Conservation (phyloP, 1,140 invertebrate species). For the Drosophila athabasca region DNA sequence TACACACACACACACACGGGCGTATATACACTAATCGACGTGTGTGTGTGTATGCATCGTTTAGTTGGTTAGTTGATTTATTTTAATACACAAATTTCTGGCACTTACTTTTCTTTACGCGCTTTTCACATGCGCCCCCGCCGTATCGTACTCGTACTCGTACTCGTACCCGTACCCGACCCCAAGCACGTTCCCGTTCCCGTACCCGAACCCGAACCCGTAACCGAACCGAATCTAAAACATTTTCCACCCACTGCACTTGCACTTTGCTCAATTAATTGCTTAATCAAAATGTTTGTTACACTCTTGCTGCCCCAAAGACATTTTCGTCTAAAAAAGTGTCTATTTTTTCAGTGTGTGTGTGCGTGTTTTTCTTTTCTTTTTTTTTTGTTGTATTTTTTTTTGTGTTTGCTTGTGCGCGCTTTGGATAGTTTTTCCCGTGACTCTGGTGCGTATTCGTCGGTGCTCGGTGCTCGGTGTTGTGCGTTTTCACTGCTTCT, state of each 20-base stretch:
- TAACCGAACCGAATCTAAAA: constrained; percentile 57
- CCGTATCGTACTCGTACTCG: constrained; percentile 13
- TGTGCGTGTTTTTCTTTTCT: constrained; percentile 32
- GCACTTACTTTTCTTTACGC: constrained; percentile 79
- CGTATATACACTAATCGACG: constrained; percentile 12
- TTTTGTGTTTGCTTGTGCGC: constrained; percentile 44
- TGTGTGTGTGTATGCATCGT: constrained; percentile 69
- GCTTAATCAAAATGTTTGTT: constrained; percentile 74
- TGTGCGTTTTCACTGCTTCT: constrained; percentile 68
- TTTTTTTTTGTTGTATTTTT: constrained; percentile 34
- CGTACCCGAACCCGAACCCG: constrained; percentile 13
- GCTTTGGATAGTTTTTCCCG: constrained; percentile 61
- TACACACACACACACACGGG: constrained; percentile 1
- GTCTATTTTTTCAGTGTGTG: constrained; percentile 39
- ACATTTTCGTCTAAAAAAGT: constrained; percentile 63
- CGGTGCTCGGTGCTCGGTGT: constrained; percentile 52
- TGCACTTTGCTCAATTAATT: constrained; percentile 80
- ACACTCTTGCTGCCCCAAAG: constrained; percentile 64
- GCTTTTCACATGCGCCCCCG: constrained; percentile 65
- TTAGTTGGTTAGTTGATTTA: constrained; percentile 77
- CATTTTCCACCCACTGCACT: constrained; percentile 78
- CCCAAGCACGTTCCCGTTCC: constrained; percentile 10
- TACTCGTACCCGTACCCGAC: constrained; percentile 6
- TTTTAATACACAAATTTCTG: constrained; percentile 76
- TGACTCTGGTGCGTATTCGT: constrained; percentile 65